Percentiles rank a stretch among this genome's conserved stretches.
phyloP scores from a whole-genome alignment of 2,113 vertebrate species.

The Sorex fumeus region DNA sequence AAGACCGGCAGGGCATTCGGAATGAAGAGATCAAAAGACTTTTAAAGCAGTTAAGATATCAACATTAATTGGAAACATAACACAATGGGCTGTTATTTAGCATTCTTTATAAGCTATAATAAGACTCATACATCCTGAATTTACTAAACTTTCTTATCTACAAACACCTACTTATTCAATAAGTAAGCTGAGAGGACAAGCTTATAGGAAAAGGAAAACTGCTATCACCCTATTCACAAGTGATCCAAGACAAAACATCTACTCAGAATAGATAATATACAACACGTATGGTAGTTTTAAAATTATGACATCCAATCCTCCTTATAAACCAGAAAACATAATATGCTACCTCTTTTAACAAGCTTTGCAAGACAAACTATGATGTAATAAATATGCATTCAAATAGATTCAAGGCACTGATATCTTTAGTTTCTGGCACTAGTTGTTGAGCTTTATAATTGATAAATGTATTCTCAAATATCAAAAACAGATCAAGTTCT shows the following conservation, averaged over 20 bases:
- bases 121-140: not conserved
- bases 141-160: not conserved
- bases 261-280: not conserved
- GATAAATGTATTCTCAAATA: not conserved
- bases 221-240: not conserved
- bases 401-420: not conserved
- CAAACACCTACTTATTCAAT: not conserved
- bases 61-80: not conserved
- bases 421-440: not conserved
- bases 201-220: not conserved
- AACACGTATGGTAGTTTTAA: not conserved
- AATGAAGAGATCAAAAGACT: too few relatives aligned
- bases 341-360: not conserved
- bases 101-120: not conserved
- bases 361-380: not conserved
- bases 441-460: not conserved
- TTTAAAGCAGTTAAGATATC: not conserved
- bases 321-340: not conserved
- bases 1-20: too few relatives aligned
- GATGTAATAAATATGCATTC: not conserved
- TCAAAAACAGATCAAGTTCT: not conserved
- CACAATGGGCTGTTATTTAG: not conserved
- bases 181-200: constrained; percentile 7
- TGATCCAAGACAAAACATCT: constrained; percentile 1
- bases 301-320: constrained; percentile 19